Evolutionary conservation across 2,113 vertebrate genomes (phyloP), one percentile per base, ranked within the genome.

Genomic region (Prolemur simus): DNA sequence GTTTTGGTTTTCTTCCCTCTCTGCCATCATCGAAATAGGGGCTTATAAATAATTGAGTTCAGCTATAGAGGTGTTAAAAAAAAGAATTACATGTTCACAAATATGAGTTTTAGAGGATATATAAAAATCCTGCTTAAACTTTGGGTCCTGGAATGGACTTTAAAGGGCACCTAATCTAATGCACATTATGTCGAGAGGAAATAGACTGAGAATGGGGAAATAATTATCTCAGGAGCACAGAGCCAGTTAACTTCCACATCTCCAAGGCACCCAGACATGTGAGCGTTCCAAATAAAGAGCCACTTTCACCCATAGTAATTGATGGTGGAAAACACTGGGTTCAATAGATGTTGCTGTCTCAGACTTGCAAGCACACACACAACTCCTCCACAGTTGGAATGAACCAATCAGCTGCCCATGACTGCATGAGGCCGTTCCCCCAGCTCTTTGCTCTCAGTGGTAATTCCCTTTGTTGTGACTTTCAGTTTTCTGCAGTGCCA

Each of bases 401-500:
- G 18, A 76, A 68, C 45, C 17, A 21, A 29, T 18, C 93, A 91
- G 82, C 78, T 60, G 25, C 25, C 23, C n/a, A 4, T 14, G 71
- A 37, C 68, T 17, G 10, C 6, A 4, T 29, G 63, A 93, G 45
- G 42, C 45, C 21, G 34, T 56, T 58, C 45, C 42, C 68, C 94
- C 32, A 23, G 32, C 49, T 56, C 49, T 91, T 66, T n/a, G 10
- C 93, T 92, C 20, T 78, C 69, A 3, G n/a, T 5, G 6, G 49
- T 39, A 95, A 87, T 58, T 60, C 80, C 69, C 39, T 87, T 91
- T 66, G 52, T 71, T 25, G 34, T 76, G 95, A 88, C 66, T 94
- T 92, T 94, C 92, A 27, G 8, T 85, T 84, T 94, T 96, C 68
- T 95, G 86, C 93, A 58, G 71, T 54, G 95, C 95, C 91, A 92